Evolutionary conservation across 2,888 invertebrate species (phyloP), one percentile per base, ranked within the genome.

Genomic region (Amphipoea lucens): DNA sequence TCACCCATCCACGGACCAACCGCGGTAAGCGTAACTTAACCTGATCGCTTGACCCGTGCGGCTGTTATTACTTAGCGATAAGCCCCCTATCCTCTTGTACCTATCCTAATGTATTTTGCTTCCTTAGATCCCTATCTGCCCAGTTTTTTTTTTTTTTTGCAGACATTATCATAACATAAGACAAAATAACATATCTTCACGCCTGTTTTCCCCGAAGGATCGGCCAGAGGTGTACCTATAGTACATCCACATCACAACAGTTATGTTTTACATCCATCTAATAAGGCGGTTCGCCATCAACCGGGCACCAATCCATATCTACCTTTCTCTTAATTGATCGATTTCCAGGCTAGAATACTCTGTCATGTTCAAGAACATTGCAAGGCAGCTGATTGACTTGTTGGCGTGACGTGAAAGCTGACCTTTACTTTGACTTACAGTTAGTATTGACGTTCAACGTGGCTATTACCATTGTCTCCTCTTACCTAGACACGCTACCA

Each of bases 381-480:
- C 20, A 57, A 57, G 54, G 12, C 3, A 1, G 7, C 36, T 63
- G 36, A 63, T 65, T 62, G 48, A 51, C 45, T 60, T 17, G 60
- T n/a, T 62, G 3, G 36, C 73, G 60, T 76, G 73, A 76, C 23
- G 7, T 51, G 17, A 45, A 48, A 45, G 11, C 0, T 23, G 17
- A 6, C 76, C 36, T 54, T 54, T 54, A 54, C 11, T 57, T 57
- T 48, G 36, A 66, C 45, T 76, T 45, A 51, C 54, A 70, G 36
- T 42, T 66, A 57, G n/a, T 48, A 78, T 70, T 78, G 57, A 57
- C 57, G 1, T 23, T n/a, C 23, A 57, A 57, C 11, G 23, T 57
- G 29, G 7, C 48, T 23, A 60, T 76, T 78, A 76, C 77, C 51
- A 76, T 77, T 78, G 77, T 77, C 23, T 67, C 14, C 45, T 42